Base-by-base conservation (phyloP, 2,797 vertebrate genomes). In the Scomberomorus guttatus region DNA sequence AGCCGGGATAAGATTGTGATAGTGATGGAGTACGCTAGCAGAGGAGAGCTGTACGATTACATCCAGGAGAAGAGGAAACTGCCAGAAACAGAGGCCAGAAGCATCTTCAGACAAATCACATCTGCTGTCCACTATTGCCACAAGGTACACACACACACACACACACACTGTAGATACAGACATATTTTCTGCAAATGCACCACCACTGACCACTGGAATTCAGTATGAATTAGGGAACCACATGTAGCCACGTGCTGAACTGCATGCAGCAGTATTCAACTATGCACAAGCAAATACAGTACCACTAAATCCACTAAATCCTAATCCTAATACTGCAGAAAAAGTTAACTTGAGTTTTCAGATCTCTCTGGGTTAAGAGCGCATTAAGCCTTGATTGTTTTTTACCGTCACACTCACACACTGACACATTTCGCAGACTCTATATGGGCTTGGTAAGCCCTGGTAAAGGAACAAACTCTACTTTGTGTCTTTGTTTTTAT, bases 81-180 rank as follows among this genome's bases (percentile, higher is more conserved):
- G 61, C 68, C 93, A 1, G 96, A 96, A 79, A 82, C 92, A 24
- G 95, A 96, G 65, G 95, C 96, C 77, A 92, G 96, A 68, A 79
- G 91, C 89, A 90, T 96, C 93, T 96, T 96, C 92, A 90, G 95
- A 72, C 95, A 96, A 79, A 95, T 96, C 75, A 94, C 93, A 54
- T 96, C 95, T 15, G 96, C 96, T 11, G 94, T 96, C 80, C 95
- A 96, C 89, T 95, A 95, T 91, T 96, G 95, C 84, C 96, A 96
- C 87, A 95, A 95, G 94, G 96, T 96, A 51, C 15, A 25, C 22
- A 72, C 25, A 54, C 72, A 68, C 59, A 61, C 39, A 77, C n/a
- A 67, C 59, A 67, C n/a, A 56, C 54, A 63, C 20, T 4, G 12
- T 12, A 3, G 10, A 57, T 17, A 63, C 34, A 51, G 27, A 39